Percentiles rank a stretch among this genome's conserved stretches.
Evolutionary conservation across 2,113 vertebrate genomes (phyloP).

Genomic region (Phaethornis superciliosus): DNA sequence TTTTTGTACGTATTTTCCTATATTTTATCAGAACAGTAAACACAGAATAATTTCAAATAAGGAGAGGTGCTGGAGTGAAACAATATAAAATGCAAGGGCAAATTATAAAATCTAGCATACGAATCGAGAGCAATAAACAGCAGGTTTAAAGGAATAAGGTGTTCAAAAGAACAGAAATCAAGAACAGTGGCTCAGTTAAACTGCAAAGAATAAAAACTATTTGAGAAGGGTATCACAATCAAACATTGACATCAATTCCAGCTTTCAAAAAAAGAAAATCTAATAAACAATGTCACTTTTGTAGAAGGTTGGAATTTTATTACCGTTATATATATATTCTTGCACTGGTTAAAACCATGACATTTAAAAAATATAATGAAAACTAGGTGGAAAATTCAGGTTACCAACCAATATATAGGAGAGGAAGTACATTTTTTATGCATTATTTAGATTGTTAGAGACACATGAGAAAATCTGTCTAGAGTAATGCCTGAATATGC

Average conservation of each 20-base stretch:
- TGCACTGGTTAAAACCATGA: neutral
- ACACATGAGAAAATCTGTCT: neutral
- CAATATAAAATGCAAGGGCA: neutral
- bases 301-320: neutral
- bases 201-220: neutral
- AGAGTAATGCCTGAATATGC: neutral
- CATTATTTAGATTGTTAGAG: neutral
- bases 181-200: slow-evolving; percentile 15
- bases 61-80: neutral
- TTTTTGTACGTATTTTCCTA: neutral
- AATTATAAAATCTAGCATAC: neutral
- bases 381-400: neutral
- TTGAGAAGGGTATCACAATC: slow-evolving; percentile 2
- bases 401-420: neutral
- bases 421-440: neutral
- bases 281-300: slow-evolving; percentile 17
- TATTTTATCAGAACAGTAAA: slow-evolving; percentile 23
- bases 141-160: neutral
- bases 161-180: slow-evolving; percentile 48
- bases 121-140: neutral
- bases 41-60: neutral
- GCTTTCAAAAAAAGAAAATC: neutral
- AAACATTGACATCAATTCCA: neutral
- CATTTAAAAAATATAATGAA: neutral
- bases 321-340: neutral